Conservation (phyloP, 2,888 invertebrate species). For the Colostygia pectinataria region DNA sequence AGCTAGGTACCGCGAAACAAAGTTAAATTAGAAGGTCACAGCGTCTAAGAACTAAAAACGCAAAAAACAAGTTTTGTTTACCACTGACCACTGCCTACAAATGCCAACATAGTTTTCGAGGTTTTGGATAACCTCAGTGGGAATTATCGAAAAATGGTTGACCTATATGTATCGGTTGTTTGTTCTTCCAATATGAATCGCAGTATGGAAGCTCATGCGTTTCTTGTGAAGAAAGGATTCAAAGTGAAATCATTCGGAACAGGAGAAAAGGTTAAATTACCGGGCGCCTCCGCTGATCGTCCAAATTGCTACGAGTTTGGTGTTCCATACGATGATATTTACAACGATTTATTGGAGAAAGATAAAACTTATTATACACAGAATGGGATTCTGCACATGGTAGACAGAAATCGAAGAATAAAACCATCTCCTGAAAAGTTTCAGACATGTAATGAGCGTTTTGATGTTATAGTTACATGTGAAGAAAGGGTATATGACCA, state of each 20-base stretch:
- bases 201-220: conserved; percentile 99
- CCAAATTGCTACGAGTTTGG: conserved; percentile 99
- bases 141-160: conserved; percentile 40
- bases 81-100: background rate
- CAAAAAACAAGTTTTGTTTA: too few species aligned
- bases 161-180: conserved; percentile 94
- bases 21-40: too few species aligned
- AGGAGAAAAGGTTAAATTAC: conserved; percentile 97
- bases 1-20: too few species aligned
- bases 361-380: conserved; percentile 98
- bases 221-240: conserved; percentile 98
- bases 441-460: conserved; percentile 93
- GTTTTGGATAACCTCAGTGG: background rate
- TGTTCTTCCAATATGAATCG: conserved; percentile 99
- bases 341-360: conserved; percentile 94
- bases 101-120: background rate
- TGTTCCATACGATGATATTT: conserved; percentile 97
- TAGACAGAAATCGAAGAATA: conserved; percentile 97
- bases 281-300: conserved; percentile 95
- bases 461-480: conserved; percentile 98
- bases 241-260: conserved; percentile 97
- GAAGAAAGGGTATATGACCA: conserved; percentile 99
- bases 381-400: conserved; percentile 98
- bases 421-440: conserved; percentile 97
- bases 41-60: too few species aligned